These are phyloP conservation scores for Lomographa bimaculata DNA, from an alignment of 2,888 invertebrate species.

Conservation along the genomic window DNA sequence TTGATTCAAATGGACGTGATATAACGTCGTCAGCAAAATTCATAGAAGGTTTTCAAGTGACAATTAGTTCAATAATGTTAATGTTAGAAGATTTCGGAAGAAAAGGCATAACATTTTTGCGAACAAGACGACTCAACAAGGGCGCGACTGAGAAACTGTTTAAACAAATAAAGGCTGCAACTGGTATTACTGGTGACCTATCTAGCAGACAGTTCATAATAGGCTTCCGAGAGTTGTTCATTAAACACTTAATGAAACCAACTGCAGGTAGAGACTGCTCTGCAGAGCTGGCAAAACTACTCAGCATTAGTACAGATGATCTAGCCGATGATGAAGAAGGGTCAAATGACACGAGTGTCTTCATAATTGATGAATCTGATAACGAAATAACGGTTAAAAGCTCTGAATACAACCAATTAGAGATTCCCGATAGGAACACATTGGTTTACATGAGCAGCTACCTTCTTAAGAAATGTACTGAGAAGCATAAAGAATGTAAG, in stretches of 20 bases:
- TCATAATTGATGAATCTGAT: conserved; percentile 11
- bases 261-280: conserved; percentile 16
- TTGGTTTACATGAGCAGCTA: conserved; percentile 28
- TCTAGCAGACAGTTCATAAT: conserved; percentile 13
- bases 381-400: conserved; percentile 12
- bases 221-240: conserved; percentile 14
- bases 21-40: conserved; percentile 36
- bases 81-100: conserved; percentile 35
- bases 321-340: not conserved
- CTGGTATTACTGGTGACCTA: conserved; percentile 19
- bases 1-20: conserved; percentile 35
- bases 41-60: conserved; percentile 37
- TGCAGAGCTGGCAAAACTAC: conserved; percentile 4
- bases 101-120: conserved; percentile 19
- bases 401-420: conserved; percentile 21
- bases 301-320: not conserved
- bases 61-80: conserved; percentile 36
- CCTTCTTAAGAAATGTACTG: conserved; percentile 25
- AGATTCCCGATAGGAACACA: conserved; percentile 17
- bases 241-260: conserved; percentile 18
- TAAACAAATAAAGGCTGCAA: conserved; percentile 19
- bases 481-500: conserved; percentile 23
- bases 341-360: not conserved
- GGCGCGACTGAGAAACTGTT: conserved; percentile 21
- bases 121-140: conserved; percentile 21